Evolutionary conservation across 2,888 invertebrate species (phyloP), one percentile per base, ranked within the genome.

Genomic region (Glyphotaelius pellucidus): DNA sequence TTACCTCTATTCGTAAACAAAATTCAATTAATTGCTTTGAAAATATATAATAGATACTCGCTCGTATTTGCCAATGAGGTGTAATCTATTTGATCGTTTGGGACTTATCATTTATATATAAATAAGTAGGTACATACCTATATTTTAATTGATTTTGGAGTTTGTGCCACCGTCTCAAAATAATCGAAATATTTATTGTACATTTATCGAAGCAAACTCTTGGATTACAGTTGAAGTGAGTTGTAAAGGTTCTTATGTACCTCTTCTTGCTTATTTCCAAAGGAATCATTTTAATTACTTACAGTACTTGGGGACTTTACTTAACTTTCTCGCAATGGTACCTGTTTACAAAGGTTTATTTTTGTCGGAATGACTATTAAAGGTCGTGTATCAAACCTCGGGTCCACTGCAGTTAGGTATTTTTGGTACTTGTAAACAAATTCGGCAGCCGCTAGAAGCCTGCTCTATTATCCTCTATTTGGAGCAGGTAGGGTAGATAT

Each of bases 121-220:
- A 86, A 86, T 42, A 67, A 67, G 47, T 47, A 38, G 38, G 35
- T 84, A 32, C 80, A 11, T n/a, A 85, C 85, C n/a, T 38, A 5
- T 42, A 25, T 12, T 86, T 88, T 67, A 67, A 67, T 88, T 79
- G 88, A 88, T 88, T 86, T 86, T 25, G 12, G 83, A 83, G 35
- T 83, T 87, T 19, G 52, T 32, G 32, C 83, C 3, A 35, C 11
- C 25, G 83, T 83, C 35, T 35, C 9, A 19, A 83, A 14, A 15
- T 35, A 83, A 83, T 83, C 35, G 32, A 35, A 83, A 83, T 83
- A 83, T 83, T 83, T 83, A 83, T 25, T 67, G 25, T 67, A 67
- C n/a, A 67, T 67, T 67, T 67, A 67, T 67, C 4, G 67, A 67
- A 67, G n/a, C 67, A 25, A 67, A 67, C 67, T 67, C 19, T 67